Percentiles rank a stretch among this genome's conserved stretches.
These are phyloP conservation scores for Hypocryptadius cinnamomeus DNA, from an alignment of 2,113 vertebrate species.

Conservation along the genomic window DNA sequence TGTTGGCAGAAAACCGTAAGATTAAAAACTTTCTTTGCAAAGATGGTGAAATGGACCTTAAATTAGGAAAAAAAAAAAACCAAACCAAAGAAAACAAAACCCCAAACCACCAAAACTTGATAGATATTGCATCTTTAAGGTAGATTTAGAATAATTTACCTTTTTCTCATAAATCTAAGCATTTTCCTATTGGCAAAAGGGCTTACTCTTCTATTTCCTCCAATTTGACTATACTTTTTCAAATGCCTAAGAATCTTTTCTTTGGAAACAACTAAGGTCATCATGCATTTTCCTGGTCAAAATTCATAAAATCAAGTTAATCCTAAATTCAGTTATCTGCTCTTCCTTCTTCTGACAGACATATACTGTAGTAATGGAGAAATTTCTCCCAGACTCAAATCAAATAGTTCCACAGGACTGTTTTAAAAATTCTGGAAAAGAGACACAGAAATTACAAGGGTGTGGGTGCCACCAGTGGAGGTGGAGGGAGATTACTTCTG, in stretches of 20 bases:
- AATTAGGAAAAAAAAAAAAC: not conserved
- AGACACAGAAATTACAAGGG: fast-evolving
- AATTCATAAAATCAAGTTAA: not conserved
- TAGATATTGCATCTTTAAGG: not conserved
- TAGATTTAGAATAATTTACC: not conserved
- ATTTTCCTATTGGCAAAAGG: not conserved
- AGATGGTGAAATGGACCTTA: not conserved
- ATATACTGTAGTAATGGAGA: not conserved
- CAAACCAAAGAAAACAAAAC: not conserved
- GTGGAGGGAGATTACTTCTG: not conserved
- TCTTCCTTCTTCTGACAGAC: not conserved
- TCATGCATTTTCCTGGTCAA: not conserved
- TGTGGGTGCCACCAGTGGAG: not conserved
- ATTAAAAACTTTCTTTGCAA: not conserved
- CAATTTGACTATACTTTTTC: not conserved
- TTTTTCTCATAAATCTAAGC: not conserved
- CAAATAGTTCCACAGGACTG: not conserved
- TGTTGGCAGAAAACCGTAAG: not conserved
- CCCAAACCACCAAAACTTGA: not conserved
- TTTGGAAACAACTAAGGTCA: not conserved
- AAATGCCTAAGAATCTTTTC: not conserved
- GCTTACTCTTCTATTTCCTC: not conserved
- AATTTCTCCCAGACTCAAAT: not conserved
- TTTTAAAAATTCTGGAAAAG: not conserved
- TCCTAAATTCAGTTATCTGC: not conserved